Conservation (phyloP, 2,113 vertebrate species). For the Microtus oregoni region DNA sequence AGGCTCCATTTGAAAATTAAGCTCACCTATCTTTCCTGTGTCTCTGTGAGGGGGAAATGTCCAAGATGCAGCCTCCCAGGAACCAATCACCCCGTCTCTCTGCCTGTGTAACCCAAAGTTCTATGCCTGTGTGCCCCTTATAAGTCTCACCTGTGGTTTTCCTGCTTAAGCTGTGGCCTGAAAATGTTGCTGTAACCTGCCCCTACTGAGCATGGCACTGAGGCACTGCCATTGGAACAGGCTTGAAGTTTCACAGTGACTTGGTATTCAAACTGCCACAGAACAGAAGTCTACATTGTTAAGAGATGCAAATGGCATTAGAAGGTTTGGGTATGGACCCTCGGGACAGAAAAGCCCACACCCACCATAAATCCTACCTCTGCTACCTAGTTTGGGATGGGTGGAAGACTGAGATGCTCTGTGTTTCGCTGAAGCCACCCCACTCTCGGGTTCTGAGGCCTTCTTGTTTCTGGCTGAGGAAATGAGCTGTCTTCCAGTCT, state of each 20-base stretch:
- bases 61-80: background rate
- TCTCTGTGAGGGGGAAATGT: background rate
- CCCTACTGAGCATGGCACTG: background rate
- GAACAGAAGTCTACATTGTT: background rate
- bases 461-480: slow-evolving; percentile 54
- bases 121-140: background rate
- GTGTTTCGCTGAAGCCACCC: background rate
- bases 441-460: slow-evolving; percentile 18
- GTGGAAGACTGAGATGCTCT: background rate
- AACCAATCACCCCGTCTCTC: background rate
- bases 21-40: background rate
- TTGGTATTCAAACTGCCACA: background rate
- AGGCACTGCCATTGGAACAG: background rate
- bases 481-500: slow-evolving; percentile 52
- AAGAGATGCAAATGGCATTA: background rate
- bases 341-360: background rate
- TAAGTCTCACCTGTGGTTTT: slow-evolving; percentile 33
- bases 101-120: too few species aligned
- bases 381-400: background rate
- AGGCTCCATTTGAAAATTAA: background rate
- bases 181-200: background rate
- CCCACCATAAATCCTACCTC: background rate
- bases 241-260: background rate
- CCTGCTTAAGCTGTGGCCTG: background rate
- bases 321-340: background rate